phyloP scores from a whole-genome alignment of 2,888 invertebrate species.

The Conomelus anceps region DNA sequence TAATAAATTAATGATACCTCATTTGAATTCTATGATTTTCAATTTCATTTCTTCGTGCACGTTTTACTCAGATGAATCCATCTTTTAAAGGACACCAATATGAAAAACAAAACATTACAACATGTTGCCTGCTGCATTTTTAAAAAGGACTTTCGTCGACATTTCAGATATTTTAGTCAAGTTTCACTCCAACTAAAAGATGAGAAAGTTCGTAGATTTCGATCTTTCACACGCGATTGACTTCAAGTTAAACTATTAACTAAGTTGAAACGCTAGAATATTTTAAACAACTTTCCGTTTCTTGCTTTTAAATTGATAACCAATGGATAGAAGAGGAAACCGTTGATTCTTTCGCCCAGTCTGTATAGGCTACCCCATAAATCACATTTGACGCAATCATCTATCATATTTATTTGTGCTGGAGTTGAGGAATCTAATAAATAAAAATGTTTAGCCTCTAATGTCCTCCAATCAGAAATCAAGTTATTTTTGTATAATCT shows the following conservation, averaged over 20 bases:
- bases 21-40: too few species aligned
- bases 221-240: background rate
- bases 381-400: background rate
- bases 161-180: background rate
- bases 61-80: too few species aligned
- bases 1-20: too few species aligned
- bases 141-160: background rate
- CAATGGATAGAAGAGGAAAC: background rate
- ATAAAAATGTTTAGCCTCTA: too few species aligned
- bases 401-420: too few species aligned
- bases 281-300: background rate
- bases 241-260: background rate
- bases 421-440: too few species aligned
- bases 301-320: background rate
- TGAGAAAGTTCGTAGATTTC: background rate
- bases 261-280: background rate
- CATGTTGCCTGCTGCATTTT: too few species aligned
- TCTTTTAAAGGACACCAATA: too few species aligned
- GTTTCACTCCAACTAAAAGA: background rate
- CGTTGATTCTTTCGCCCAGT: background rate
- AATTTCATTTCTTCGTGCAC: too few species aligned
- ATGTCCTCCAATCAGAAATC: too few species aligned
- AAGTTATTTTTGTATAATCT: too few species aligned
- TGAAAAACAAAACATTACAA: too few species aligned
- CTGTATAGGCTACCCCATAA: background rate